phyloP scores from a whole-genome alignment of 2,797 vertebrate species.

The Threskiornis aethiopicus region DNA sequence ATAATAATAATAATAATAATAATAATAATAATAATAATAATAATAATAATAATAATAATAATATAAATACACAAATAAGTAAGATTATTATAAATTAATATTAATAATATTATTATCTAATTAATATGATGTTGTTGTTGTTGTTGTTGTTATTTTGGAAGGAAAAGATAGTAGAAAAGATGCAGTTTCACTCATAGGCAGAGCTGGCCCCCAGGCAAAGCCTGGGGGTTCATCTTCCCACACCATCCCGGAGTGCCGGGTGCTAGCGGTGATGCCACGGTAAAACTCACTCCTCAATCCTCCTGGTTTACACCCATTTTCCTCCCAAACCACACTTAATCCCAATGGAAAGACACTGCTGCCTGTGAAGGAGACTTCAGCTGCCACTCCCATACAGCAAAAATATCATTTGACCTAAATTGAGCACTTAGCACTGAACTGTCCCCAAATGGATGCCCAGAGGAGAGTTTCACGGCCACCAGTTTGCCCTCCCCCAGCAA shows the following conservation, averaged over 20 bases:
- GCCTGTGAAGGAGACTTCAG: accelerated
- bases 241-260: accelerated
- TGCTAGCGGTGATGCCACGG: background rate
- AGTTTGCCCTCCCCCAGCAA: background rate
- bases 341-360: background rate
- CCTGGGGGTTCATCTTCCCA: background rate
- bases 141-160: background rate
- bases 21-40: too few species aligned
- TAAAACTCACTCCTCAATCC: background rate
- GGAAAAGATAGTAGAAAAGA: background rate
- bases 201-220: background rate
- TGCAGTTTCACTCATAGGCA: background rate
- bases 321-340: background rate
- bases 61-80: too few species aligned
- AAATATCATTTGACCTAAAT: background rate
- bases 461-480: background rate
- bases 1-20: too few species aligned
- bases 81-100: too few species aligned
- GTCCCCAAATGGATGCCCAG: background rate
- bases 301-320: background rate
- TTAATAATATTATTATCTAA: too few species aligned
- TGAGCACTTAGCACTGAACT: background rate
- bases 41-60: too few species aligned
- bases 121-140: too few species aligned
- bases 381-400: background rate